Conservation (phyloP, 2,113 vertebrate species). For the Dissostichus mawsoni region DNA sequence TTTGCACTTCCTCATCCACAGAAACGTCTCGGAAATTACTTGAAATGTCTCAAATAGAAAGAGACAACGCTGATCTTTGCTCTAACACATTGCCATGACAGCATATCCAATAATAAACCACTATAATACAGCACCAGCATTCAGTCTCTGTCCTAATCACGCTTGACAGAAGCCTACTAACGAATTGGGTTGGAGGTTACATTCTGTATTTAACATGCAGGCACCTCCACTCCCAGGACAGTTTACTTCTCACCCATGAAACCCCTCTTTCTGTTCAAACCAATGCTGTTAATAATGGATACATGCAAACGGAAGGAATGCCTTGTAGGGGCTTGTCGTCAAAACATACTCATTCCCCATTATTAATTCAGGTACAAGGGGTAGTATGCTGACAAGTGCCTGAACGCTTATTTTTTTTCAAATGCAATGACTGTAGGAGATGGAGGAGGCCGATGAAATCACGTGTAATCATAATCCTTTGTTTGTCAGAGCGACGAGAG, state of each 20-base stretch:
- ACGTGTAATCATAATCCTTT: slow-evolving; percentile 73
- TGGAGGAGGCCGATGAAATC: slow-evolving; percentile 66
- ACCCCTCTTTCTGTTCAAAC: slow-evolving; percentile 24
- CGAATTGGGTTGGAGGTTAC: slow-evolving; percentile 20
- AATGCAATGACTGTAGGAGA: slow-evolving; percentile 63
- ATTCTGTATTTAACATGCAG: slow-evolving; percentile 38
- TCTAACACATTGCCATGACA: background rate
- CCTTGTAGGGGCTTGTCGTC: slow-evolving; percentile 38
- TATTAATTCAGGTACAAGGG: slow-evolving; percentile 71
- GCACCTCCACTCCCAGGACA: slow-evolving; percentile 33
- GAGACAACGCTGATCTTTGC: background rate
- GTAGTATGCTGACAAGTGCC: slow-evolving; percentile 51
- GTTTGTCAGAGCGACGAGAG: slow-evolving; percentile 61
- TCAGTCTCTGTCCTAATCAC: slow-evolving; percentile 14
- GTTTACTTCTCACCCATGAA: slow-evolving; percentile 31
- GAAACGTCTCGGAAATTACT: slow-evolving; percentile 33
- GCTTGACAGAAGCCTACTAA: slow-evolving; percentile 27
- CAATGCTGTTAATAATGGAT: slow-evolving; percentile 56
- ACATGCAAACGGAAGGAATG: slow-evolving; percentile 16
- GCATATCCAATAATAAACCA: background rate
- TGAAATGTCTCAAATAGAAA: background rate
- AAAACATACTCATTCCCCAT: slow-evolving; percentile 57
- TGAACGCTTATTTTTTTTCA: slow-evolving; percentile 56
- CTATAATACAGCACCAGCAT: slow-evolving; percentile 14
- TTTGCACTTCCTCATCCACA: slow-evolving; percentile 5